These are phyloP conservation scores for Proisotoma minuta DNA, from an alignment of 2,888 invertebrate species.

Conservation along the genomic window DNA sequence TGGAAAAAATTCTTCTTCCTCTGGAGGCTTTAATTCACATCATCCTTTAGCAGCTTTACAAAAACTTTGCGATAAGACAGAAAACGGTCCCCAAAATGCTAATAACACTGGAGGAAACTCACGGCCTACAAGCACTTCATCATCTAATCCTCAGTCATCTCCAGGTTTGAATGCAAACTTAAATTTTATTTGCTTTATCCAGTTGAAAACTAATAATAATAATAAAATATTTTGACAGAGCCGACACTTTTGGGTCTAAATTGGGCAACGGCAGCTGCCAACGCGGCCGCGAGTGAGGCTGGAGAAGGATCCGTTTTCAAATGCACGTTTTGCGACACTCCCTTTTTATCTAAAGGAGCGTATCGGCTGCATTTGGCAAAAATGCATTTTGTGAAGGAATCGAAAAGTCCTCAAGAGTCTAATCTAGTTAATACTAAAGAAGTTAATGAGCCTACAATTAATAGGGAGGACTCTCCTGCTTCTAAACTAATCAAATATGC, in stretches of 20 bases:
- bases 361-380: slow-evolving; percentile 93
- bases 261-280: slow-evolving; percentile 18
- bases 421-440: slow-evolving; percentile 27
- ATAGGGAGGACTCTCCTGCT: slow-evolving; percentile 72
- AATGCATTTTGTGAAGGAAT: slow-evolving; percentile 85
- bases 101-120: slow-evolving; percentile 48
- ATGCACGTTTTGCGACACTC: slow-evolving; percentile 90
- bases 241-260: slow-evolving; percentile 11
- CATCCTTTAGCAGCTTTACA: slow-evolving; percentile 92
- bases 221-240: slow-evolving; percentile 1
- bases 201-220: background rate
- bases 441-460: slow-evolving; percentile 51
- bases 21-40: slow-evolving; percentile 50
- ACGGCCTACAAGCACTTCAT: slow-evolving; percentile 50
- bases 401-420: slow-evolving; percentile 37
- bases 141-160: slow-evolving; percentile 43
- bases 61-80: slow-evolving; percentile 92
- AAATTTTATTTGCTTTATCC: background rate
- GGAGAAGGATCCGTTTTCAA: slow-evolving; percentile 62
- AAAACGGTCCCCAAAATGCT: slow-evolving; percentile 60
- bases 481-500: slow-evolving; percentile 98
- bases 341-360: slow-evolving; percentile 93
- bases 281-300: slow-evolving; percentile 2
- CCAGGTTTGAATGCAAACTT: slow-evolving; percentile 27
- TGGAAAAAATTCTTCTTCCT: slow-evolving; percentile 17